Evolutionary conservation across 1,140 invertebrate species (phyloP), one percentile per base, ranked within the genome.

Genomic region (Monochamus saltuarius): DNA sequence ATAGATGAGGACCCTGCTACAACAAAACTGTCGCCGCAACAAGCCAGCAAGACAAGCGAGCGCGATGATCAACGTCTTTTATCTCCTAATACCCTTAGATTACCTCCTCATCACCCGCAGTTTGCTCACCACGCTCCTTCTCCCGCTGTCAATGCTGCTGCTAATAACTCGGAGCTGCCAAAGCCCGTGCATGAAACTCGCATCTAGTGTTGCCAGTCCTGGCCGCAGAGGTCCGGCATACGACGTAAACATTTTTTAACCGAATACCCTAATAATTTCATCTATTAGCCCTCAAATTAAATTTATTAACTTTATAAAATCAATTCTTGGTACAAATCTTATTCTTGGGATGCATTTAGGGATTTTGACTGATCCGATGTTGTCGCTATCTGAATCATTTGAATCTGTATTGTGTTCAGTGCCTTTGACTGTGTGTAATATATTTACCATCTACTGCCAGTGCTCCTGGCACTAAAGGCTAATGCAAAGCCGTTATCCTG

Each of bases 1-100:
- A 94, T 94, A 80, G 92, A 94, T 83, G 91, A 91, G 80, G 91
- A 94, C 78, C 83, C 89, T 77, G 82, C 79, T 80, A 85, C 84
- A 3, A 29, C 22, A 73, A 69, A 65, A 69, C 79, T 78, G 61
- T 78, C 79, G 66, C 81, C 82, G 67, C 80, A 78, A 67, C 70
- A 78, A 64, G 73, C 74, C 72, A 79, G 73, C 78, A 80, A 75
- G 79, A 80, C 74, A 80, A 82, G 76, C 78, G 75, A 77, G 64
- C 72, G 69, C 74, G 72, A 75, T 72, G 78, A 76, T 67, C 74
- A 68, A 73, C 61, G 67, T 60, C 65, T 67, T 66, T 71, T 71
- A 77, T 76, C 69, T 73, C 75, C 76, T 64, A 70, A 72, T 65
- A 71, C 67, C 70, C 68, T 73, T 65, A 73, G 65, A 68, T 67